phyloP scores from a whole-genome alignment of 2,113 vertebrate genomes.

The Ctenomys sociabilis region DNA sequence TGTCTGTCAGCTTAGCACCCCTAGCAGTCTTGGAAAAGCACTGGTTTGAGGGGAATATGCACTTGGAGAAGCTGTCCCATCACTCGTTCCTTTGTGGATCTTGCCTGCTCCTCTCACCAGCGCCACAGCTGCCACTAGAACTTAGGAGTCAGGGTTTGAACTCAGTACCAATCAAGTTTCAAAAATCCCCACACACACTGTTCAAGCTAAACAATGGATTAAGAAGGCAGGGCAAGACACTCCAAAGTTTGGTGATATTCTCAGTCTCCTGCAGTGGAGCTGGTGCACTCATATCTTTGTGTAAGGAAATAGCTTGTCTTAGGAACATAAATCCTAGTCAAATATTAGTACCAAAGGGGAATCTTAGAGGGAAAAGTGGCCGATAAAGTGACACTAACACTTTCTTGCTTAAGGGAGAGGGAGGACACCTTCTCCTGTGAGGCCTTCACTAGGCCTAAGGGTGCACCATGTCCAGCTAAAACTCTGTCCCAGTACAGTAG shows the following conservation, averaged over 20 bases:
- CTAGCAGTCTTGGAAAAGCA: not conserved
- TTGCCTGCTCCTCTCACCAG: not conserved
- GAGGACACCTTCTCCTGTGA: not conserved
- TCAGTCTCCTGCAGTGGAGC: not conserved
- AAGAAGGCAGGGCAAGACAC: not conserved
- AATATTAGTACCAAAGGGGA: not conserved
- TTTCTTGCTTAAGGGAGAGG: not conserved
- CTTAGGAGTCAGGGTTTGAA: slow-evolving; percentile 1
- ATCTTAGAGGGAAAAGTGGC: not conserved
- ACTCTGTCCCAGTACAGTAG: not conserved
- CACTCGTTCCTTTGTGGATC: not conserved
- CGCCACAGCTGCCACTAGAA: not conserved
- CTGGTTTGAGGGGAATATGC: not conserved
- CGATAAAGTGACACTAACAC: not conserved
- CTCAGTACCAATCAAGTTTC: not conserved
- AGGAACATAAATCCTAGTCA: not conserved
- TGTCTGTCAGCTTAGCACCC: not conserved
- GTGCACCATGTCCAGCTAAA: not conserved
- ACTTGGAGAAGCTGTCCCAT: too few species aligned
- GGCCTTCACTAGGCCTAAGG: rapidly evolving
- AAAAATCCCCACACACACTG: not conserved
- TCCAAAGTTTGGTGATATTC: not conserved
- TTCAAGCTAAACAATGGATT: not conserved
- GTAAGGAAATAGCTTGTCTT: not conserved
- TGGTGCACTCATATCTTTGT: not conserved